Evolutionary conservation across 2,797 vertebrate species (phyloP), one percentile per base, ranked within the genome.

Genomic region (Astyanax mexicanus): DNA sequence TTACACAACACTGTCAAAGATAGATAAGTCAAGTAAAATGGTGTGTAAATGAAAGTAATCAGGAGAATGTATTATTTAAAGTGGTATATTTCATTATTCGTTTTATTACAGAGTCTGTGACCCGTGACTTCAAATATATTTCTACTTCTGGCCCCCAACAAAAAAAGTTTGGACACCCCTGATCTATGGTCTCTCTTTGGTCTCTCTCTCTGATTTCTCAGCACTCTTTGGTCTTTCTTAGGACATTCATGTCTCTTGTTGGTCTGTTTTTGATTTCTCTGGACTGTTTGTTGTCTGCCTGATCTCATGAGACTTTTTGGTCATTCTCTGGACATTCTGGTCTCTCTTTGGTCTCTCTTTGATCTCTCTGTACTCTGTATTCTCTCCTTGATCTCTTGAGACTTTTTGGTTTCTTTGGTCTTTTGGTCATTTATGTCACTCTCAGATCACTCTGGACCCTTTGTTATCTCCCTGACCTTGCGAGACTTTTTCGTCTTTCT

Each of bases 181-280:
- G n/a, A n/a, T n/a, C n/a, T n/a, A n/a, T n/a, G n/a, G 32, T 55
- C 58, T 68, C 74, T 84, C 25, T 15, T 76, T 77, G 75, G 35
- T 72, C 72, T 38, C 61, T 27, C 2, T 9, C 38, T 32, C 45
- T 40, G 7, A 7, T 11, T 15, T 55, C 47, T 70, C n/a, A n/a
- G n/a, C n/a, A n/a, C 35, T 4, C 55, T 45, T 23, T 11, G 5
- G 12, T 70, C 19, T 17, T 5, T 55, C 38, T 61, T n/a, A n/a
- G n/a, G n/a, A 73, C 3, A 8, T 29, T 44, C 19, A 57, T 73
- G 3, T 51, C 47, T 51, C 19, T n/a, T n/a, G n/a, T n/a, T n/a
- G n/a, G n/a, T n/a, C n/a, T n/a, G n/a, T 51, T 47, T 51, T 5
- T 42, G 40, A 4, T 47, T 38, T 64, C 35, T 0, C 44, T n/a